These are phyloP conservation scores for Tachystola acroxantha DNA, from an alignment of 2,888 invertebrate species.

Conservation along the genomic window DNA sequence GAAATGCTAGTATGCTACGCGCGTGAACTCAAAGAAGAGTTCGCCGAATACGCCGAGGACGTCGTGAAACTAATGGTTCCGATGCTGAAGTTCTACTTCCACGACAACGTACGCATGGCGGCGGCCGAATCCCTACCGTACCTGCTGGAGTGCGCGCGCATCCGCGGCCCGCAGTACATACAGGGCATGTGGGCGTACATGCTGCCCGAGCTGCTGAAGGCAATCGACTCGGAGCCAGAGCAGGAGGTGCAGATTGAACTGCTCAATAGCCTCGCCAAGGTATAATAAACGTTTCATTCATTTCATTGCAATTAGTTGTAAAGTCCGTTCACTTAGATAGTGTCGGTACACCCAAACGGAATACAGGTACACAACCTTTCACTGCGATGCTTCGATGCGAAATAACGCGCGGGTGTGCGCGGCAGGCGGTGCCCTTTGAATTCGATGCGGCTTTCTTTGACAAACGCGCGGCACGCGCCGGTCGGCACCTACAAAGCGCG, in stretches of 20 bases:
- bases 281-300: too few species aligned
- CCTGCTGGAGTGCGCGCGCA: constrained; percentile 91
- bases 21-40: constrained; percentile 92
- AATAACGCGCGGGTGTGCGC: too few species aligned
- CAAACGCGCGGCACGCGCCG: too few species aligned
- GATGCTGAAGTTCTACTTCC: constrained; percentile 95
- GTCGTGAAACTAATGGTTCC: constrained; percentile 91
- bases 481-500: too few species aligned
- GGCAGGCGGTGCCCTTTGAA: too few species aligned
- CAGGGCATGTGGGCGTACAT: constrained; percentile 92
- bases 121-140: constrained; percentile 95
- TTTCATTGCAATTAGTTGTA: not conserved
- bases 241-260: constrained; percentile 91
- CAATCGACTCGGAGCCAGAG: constrained; percentile 94
- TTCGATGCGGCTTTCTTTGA: too few species aligned
- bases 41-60: constrained; percentile 78
- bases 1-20: constrained; percentile 98
- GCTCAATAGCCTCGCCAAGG: constrained; percentile 87
- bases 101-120: constrained; percentile 94
- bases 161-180: constrained; percentile 84
- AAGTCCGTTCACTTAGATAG: too few species aligned
- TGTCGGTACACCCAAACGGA: too few species aligned
- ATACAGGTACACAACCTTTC: too few species aligned
- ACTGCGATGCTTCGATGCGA: too few species aligned
- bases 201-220: constrained; percentile 90